A percentile compares a stretch with the other conserved stretches of the same genome.
Evolutionary conservation across 2,113 vertebrate species (phyloP).

Genomic region (Rhinichthys klamathensis): DNA sequence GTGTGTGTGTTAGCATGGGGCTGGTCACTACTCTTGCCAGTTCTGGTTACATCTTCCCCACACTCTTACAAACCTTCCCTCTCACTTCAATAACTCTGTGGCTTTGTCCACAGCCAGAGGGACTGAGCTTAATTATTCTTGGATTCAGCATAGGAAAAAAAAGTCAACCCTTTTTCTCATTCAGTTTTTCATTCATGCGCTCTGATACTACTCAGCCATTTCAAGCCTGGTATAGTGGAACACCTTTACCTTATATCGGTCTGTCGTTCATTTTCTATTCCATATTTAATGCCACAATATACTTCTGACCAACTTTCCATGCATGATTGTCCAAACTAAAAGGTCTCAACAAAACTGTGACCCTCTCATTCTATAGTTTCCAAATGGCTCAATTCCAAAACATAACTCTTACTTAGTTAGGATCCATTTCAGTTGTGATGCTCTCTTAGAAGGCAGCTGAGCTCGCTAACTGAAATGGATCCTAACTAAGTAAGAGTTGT

Average conservation of each 20-base stretch:
- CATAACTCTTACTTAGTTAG: background rate
- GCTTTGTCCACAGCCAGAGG: slow-evolving; percentile 68
- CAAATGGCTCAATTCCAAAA: background rate
- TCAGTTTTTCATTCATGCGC: slow-evolving; percentile 52
- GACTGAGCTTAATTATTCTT: slow-evolving; percentile 75
- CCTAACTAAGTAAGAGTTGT: background rate
- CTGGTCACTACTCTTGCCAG: slow-evolving; percentile 42
- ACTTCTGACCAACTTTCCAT: slow-evolving; percentile 1
- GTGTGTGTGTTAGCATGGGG: background rate
- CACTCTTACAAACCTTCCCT: slow-evolving; percentile 33
- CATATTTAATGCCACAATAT: background rate
- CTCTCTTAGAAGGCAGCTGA: background rate
- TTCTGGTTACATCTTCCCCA: slow-evolving; percentile 31
- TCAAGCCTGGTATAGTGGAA: slow-evolving; percentile 27
- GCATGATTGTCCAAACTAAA: background rate
- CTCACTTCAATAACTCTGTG: slow-evolving; percentile 54
- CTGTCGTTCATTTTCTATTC: slow-evolving; percentile 17
- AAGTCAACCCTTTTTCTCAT: slow-evolving; percentile 35
- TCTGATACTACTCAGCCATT: slow-evolving; percentile 39
- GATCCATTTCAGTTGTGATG: background rate
- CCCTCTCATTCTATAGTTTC: background rate
- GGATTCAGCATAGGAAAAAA: slow-evolving; percentile 59
- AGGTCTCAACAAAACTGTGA: background rate
- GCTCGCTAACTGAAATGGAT: background rate
- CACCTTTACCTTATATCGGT: background rate